Base-by-base conservation (phyloP, 2,113 vertebrate species). In the Dunckerocampus dactyliophorus region DNA sequence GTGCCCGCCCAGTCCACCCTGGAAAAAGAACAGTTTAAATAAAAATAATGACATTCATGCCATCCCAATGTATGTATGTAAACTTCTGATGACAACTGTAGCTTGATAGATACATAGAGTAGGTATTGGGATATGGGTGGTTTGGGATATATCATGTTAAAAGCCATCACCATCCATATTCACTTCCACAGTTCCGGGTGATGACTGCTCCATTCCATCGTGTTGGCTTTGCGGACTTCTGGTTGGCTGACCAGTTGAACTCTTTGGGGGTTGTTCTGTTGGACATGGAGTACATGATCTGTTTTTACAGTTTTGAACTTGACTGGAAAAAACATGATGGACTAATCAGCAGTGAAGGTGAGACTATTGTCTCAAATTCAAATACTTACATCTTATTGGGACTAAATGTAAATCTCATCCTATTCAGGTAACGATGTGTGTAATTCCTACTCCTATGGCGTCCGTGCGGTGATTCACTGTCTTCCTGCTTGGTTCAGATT, bases 201-300 rank as follows among this genome's bases (percentile, higher is more conserved):
- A 96, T 97, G 86, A 99, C 96, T 0, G 95, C 95, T 74, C 97
- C 97, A 12, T 98, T 98, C 85, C 95, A 98, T 84, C 94, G 93
- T 17, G 97, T 98, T n/a, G 96, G 93, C 82, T 99, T 99, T 2
- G 96, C 97, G 63, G 97, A 99, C 90, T 99, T 99, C 92, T 99
- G 97, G 97, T 90, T 99, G 87, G 97, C 97, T 2, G 97, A 99
- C 89, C 97, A 99, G 86, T 89, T 99, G 47, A 99, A 99, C 89
- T 98, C 95, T 77, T 89, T 99, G 79, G 93, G 87, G 0, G 86
- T 95, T 62, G 94, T 97, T 76, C 88, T 99, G 61, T 95, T 97
- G 93, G 97, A 98, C 82, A 90, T 99, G 86, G 96, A 98, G 90
- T 99, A 97, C 88, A 93, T 98, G 93, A 94, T 98, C 89, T 99